Evolutionary conservation across 1,140 invertebrate species (phyloP), one percentile per base, ranked within the genome.

Genomic region (Procambarus virginalis): DNA sequence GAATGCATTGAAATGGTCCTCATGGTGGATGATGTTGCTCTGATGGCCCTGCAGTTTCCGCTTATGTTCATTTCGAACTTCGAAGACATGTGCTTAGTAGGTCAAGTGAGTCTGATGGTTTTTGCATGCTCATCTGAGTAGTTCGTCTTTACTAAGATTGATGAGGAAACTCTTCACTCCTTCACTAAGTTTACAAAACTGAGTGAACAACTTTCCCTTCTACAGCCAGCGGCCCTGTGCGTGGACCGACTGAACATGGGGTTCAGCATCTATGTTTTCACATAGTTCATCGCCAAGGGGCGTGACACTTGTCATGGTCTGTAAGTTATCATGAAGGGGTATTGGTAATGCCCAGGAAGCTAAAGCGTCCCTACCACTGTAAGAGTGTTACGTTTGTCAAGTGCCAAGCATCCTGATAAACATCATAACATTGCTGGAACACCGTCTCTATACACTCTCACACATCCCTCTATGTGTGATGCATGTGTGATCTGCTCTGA

Each of bases 1-100:
- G 68, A 84, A 75, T 64, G 46, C 83, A 48, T 84, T 84, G 83
- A 84, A 75, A 48, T n/a, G 75, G 68, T 75, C 45, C 46, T 48
- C 46, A 64, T 84, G 22, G 51, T 34, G 20, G 2, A 73, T 84
- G 20, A 49, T 64, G 83, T 70, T 84, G 68, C 83, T 73, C 68
- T 64, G 20, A 64, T 45, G 0, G 10, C 64, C 64, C 68, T 84
- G 34, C 34, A 75, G 60, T 75, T 84, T 84, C 68, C 48, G 51
- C 3, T 76, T 75, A 5, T 75, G 83, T 9, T 70, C 68, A 84
- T 84, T 76, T 48, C 68, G 80, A 75, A 46, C 60, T 84, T 83
- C 58, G 46, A 83, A 58, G 46, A 83, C 68, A 45, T 83, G n/a
- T 68, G 81, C 49, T 12, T 68, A 48, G 64, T 64, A 64, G 0